phyloP scores from a whole-genome alignment of 2,888 invertebrate genomes.

The Apodemia duryi region DNA sequence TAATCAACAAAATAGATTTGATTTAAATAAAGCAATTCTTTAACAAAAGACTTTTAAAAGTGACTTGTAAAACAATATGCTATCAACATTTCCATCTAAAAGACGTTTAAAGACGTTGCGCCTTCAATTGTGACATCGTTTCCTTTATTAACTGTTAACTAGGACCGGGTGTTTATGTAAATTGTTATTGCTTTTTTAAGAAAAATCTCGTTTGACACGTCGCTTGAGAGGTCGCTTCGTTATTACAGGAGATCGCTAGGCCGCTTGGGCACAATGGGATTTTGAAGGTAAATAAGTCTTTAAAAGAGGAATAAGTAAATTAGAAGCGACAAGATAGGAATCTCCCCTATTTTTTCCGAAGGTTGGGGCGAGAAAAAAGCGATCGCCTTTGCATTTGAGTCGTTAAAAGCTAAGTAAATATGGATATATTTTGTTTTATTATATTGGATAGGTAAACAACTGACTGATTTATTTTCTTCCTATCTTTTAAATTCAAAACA shows the following conservation, averaged over 20 bases:
- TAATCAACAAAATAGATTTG: constrained; percentile 31
- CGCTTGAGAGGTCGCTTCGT: constrained; percentile 55
- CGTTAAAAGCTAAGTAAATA: constrained; percentile 40
- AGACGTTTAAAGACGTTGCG: constrained; percentile 56
- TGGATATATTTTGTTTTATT: constrained; percentile 38
- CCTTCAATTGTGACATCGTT: constrained; percentile 73
- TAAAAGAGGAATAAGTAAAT: constrained; percentile 89
- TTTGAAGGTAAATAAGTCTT: constrained; percentile 86
- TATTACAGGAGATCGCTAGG: constrained; percentile 63
- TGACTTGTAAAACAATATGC: constrained; percentile 68
- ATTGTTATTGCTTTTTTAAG: constrained; percentile 78
- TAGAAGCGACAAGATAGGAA: constrained; percentile 88
- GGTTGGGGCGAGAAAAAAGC: constrained; percentile 71
- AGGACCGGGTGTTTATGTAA: constrained; percentile 76
- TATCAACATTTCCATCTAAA: constrained; percentile 70
- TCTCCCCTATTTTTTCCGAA: constrained; percentile 82
- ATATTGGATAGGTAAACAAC: no score
- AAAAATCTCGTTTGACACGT: constrained; percentile 75
- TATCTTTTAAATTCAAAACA: no score
- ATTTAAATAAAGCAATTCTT: constrained; percentile 36
- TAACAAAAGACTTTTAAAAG: constrained; percentile 38
- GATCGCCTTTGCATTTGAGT: constrained; percentile 64
- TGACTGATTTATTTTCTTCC: no score
- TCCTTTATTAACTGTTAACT: constrained; percentile 79
- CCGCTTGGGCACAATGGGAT: constrained; percentile 72